phyloP scores from a whole-genome alignment of 2,888 invertebrate genomes.

The Exephanes ischioxanthus region DNA sequence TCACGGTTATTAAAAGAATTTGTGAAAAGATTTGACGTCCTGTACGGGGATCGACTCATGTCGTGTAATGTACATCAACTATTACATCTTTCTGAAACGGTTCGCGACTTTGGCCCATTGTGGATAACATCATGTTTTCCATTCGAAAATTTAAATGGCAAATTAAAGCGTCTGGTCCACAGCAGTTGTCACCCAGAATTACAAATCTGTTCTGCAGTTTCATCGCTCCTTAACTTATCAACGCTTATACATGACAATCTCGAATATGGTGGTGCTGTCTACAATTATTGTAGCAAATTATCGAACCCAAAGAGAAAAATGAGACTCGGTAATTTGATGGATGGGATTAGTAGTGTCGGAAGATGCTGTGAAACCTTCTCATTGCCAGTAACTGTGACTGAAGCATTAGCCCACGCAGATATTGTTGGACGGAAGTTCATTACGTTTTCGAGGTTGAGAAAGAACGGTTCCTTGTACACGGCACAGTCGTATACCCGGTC shows the following conservation, averaged over 20 bases:
- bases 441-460: constrained; percentile 39
- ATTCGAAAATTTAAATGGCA: constrained; percentile 44
- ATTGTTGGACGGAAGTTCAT: neutral
- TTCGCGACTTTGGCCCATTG: constrained; percentile 37
- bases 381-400: constrained; percentile 3
- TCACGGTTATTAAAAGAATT: constrained; percentile 27
- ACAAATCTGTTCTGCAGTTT: constrained; percentile 48
- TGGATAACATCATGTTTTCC: constrained; percentile 48
- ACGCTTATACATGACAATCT: constrained; percentile 17
- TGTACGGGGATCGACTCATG: constrained; percentile 37
- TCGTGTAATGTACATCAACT: constrained; percentile 45
- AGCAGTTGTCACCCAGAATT: constrained; percentile 43
- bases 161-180: constrained; percentile 31
- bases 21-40: constrained; percentile 13
- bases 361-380: neutral
- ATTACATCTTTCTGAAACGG: constrained; percentile 29
- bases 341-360: neutral
- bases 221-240: constrained; percentile 6
- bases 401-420: constrained; percentile 14
- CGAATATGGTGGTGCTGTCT: constrained; percentile 2
- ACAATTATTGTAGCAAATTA: constrained; percentile 29
- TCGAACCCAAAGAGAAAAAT: constrained; percentile 21
- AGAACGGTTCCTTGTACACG: constrained; percentile 32
- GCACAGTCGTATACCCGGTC: constrained; percentile 28
- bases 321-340: neutral